Evolutionary conservation across 2,888 invertebrate species (phyloP), one percentile per base, ranked within the genome.

Genomic region (Cosmorhoe ocellata): DNA sequence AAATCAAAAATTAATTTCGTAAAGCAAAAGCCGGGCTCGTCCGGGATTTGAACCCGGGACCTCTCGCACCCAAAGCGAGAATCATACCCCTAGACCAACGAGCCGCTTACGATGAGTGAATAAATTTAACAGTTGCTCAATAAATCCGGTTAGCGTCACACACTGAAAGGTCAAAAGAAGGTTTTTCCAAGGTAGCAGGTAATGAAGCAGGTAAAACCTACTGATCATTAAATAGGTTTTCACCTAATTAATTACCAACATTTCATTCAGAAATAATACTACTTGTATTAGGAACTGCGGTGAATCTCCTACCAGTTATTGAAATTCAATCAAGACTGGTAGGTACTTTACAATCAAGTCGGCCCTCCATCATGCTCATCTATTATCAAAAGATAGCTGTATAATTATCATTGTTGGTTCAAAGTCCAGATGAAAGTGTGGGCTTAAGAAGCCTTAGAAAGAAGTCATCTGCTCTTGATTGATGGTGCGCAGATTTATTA

Each of bases 41-140:
- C 84, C 83, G 84, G 88, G 85, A 85, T 86, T 88, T 84, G 84
- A 88, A 88, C 84, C 84, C 84, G 85, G 84, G 87, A 90, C 90
- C 90, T 90, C 90, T 90, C 89, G 88, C 90, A 90, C 88, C 90
- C 89, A 81, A 90, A 91, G 88, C 88, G 89, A 90, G 83, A 90
- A 91, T 90, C 90, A 91, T 90, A 89, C 90, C 89, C 87, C 87
- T 90, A 90, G 89, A 91, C 89, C 90, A 90, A 90, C 86, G 88
- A 90, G 88, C 88, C 87, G 13, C 51, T 36, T 45, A 26, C 11
- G 38, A 22, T 4, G 0, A 26, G 3, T 10, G 42, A 28, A 6
- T 6, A 24, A 24, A 7, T 24, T 5, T 6, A 3, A 24, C 5
- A 24, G 7, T 4, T 18, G 18, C 4, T 18, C 4, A n/a, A 18